Conservation (phyloP, 2,888 invertebrate species). For the Fragum sueziense region DNA sequence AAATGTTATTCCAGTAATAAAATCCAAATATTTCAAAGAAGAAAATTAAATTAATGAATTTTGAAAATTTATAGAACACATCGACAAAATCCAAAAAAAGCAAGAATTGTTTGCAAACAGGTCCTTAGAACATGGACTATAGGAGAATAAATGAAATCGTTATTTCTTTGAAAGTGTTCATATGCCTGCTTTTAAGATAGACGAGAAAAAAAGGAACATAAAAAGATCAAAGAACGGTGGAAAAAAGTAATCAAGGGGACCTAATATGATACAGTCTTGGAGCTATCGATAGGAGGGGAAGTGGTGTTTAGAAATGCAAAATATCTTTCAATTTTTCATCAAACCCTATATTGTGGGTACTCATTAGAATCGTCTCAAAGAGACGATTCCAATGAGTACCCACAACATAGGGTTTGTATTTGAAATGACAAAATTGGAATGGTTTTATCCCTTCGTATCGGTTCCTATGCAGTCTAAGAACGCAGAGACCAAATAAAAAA, state of each 20-base stretch:
- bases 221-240: conserved; percentile 11
- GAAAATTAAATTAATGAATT: background rate
- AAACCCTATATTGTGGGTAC: too few relatives aligned
- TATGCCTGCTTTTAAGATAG: conserved; percentile 7
- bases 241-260: conserved; percentile 18
- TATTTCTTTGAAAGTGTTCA: conserved; percentile 17
- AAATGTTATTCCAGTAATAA: background rate
- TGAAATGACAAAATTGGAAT: too few relatives aligned
- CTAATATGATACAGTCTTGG: conserved; percentile 13
- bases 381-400: too few relatives aligned
- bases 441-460: too few relatives aligned
- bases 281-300: too few relatives aligned
- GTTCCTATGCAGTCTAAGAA: too few relatives aligned
- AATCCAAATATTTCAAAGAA: background rate
- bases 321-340: too few relatives aligned
- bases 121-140: conserved; percentile 6
- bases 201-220: conserved; percentile 14
- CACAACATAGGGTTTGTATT: too few relatives aligned
- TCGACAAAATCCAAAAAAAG: background rate
- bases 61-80: background rate
- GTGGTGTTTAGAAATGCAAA: too few relatives aligned
- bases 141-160: background rate
- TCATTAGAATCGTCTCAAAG: too few relatives aligned
- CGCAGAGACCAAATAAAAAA: conserved; percentile 49
- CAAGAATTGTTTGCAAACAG: background rate